Base-by-base conservation (phyloP, 2,113 vertebrate species). In the Notothenia rossii region DNA sequence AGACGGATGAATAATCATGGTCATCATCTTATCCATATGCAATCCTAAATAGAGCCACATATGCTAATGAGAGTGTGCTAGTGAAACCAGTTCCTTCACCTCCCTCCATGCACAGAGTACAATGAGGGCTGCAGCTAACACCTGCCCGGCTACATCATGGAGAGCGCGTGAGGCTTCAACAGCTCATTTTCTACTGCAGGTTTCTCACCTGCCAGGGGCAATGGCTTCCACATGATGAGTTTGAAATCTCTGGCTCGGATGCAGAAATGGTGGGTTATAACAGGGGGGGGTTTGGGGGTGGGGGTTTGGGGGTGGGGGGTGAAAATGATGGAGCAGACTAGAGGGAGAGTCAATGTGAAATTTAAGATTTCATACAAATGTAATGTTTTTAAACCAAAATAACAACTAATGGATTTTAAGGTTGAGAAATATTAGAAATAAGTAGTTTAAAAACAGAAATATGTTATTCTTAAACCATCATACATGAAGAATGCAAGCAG, bases 61-160 rank as follows among this genome's bases (percentile, higher is more conserved):
- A n/a, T 22, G 43, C n/a, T 3, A 11, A 66, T 33, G 5, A 18
- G 22, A 29, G 46, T 20, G 13, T 70, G 67, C 3, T n/a, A 15
- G 12, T 56, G 51, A 8, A 55, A 15, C 15, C 64, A 43, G 11
- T 66, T 50, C 46, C 11, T 66, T 69, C 83, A 67, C 66, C 61
- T 82, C 67, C 20, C 1, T 29, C 62, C 76, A 66, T 81, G 69
- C 36, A 50, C 8, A 25, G 75, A 40, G 53, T 45, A 84, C 74
- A 78, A 46, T 72, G 65, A 59, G 68, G 40, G 25, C 17, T 48
- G 17, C 11, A 14, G 14, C 8, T 11, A 10, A 51, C 63, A 68
- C 63, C 80, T 83, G 69, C 62, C 72, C 80, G n/a, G 67, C 76
- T 3, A 0, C 40, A n/a, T 25, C 22, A 25, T 50, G 46, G 49